Evolutionary conservation across 2,888 invertebrate species (phyloP).

Genomic region (Drosophila prostipennis): DNA sequence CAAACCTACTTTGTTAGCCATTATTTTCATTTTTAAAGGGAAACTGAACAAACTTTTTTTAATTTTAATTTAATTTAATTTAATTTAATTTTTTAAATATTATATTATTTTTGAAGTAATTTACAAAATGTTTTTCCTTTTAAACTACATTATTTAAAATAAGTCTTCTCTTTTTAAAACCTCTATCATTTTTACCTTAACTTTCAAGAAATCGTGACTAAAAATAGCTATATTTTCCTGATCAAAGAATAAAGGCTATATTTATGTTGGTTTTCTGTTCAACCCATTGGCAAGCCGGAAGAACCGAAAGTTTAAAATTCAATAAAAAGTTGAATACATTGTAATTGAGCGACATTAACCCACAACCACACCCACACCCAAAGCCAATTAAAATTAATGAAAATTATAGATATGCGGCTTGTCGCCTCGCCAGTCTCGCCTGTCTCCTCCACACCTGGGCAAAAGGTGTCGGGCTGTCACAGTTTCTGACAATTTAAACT

Average conservation of each 20-base stretch:
- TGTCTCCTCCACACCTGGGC: conserved; percentile 10
- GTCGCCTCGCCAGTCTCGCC: conserved; percentile 36
- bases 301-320: conserved; percentile 10
- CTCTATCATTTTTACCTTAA: too few species aligned
- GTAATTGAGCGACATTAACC: conserved; percentile 24
- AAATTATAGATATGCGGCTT: conserved; percentile 67
- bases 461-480: conserved; percentile 49
- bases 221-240: too few species aligned
- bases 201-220: too few species aligned
- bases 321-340: conserved; percentile 29
- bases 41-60: too few species aligned
- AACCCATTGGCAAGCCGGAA: neutral
- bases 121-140: too few species aligned
- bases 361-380: conserved; percentile 4
- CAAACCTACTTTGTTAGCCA: conserved; percentile 9
- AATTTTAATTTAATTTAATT: too few species aligned
- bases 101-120: too few species aligned
- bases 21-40: too few species aligned
- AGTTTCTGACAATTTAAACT: conserved; percentile 69
- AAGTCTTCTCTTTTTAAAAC: too few species aligned
- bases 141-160: too few species aligned
- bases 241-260: too few species aligned
- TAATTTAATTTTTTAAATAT: too few species aligned
- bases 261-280: neutral
- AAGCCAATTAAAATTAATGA: conserved; percentile 60